A percentile compares a stretch with the other conserved stretches of the same genome.
Evolutionary conservation across 2,888 invertebrate genomes (phyloP).

Genomic region (Galerucella calmariensis): DNA sequence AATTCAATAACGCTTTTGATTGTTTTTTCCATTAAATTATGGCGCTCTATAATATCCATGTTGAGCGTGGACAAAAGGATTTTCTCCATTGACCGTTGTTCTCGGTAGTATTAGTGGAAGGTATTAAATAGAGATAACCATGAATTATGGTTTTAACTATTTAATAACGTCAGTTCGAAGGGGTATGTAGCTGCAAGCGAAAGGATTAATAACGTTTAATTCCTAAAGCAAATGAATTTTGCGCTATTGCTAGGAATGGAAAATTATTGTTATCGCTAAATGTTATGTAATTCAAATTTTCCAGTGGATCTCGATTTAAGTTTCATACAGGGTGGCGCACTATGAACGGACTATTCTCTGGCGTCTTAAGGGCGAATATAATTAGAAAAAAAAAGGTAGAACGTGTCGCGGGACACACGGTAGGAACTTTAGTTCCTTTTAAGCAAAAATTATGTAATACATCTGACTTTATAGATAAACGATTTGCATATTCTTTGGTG

Average conservation of each 20-base stretch:
- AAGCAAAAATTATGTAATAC: no score
- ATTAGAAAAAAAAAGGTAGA: no score
- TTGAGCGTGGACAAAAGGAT: conserved; percentile 37
- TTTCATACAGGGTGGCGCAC: no score
- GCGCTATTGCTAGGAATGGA: neutral
- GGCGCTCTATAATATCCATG: conserved; percentile 21
- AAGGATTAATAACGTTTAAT: conserved; percentile 36
- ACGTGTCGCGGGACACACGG: no score
- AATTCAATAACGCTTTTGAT: neutral
- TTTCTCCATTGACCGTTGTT: conserved; percentile 39
- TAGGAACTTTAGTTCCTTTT: no score
- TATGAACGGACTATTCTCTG: no score
- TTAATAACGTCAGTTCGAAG: conserved; percentile 38
- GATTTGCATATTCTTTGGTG: no score
- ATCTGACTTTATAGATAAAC: no score
- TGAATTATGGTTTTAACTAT: conserved; percentile 46
- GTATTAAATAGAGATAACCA: conserved; percentile 46
- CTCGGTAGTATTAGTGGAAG: conserved; percentile 41
- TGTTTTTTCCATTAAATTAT: conserved; percentile 24
- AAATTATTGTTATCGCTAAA: neutral
- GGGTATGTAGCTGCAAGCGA: conserved; percentile 29
- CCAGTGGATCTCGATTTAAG: no score
- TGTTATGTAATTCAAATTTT: neutral
- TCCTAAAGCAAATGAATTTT: conserved; percentile 29
- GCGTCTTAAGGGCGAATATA: no score